These are phyloP conservation scores for Musca vetustissima DNA, from an alignment of 1,140 invertebrate species.

Conservation along the genomic window DNA sequence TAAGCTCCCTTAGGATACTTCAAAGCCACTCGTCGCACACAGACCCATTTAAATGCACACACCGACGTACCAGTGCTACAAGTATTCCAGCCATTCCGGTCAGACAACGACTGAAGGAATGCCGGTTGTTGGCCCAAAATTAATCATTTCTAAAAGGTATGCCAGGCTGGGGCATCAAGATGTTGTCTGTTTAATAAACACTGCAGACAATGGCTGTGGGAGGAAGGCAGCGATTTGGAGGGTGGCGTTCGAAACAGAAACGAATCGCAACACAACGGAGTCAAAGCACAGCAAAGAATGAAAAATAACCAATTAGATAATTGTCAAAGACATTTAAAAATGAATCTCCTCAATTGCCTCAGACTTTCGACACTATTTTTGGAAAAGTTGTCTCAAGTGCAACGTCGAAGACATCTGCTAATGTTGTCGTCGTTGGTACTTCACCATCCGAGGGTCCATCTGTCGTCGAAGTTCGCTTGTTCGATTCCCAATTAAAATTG, in stretches of 20 bases:
- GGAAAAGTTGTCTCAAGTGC: too few species aligned
- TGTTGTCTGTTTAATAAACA: slow-evolving; percentile 6
- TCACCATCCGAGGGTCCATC: too few species aligned
- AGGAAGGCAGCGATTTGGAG: neutral
- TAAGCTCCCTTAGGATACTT: slow-evolving; percentile 19
- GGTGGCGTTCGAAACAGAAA: too few species aligned
- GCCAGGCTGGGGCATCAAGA: neutral
- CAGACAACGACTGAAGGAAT: neutral
- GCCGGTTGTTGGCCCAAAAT: slow-evolving; percentile 13
- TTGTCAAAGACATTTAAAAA: slow-evolving; percentile 14
- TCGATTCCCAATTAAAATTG: too few species aligned
- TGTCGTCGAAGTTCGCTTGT: too few species aligned
- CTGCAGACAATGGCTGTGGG: neutral
- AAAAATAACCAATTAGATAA: slow-evolving; percentile 14
- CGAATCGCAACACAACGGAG: neutral
- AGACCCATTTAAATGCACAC: neutral
- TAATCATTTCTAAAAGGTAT: slow-evolving; percentile 20
- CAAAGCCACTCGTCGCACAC: neutral
- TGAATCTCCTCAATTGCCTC: slow-evolving; percentile 3
- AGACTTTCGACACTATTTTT: neutral
- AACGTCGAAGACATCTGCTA: too few species aligned
- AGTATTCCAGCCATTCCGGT: too few species aligned
- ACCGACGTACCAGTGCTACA: neutral
- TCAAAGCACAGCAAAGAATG: neutral
- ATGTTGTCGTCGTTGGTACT: too few species aligned